phyloP scores from a whole-genome alignment of 2,888 invertebrate genomes.

The Nebria brevicollis region DNA sequence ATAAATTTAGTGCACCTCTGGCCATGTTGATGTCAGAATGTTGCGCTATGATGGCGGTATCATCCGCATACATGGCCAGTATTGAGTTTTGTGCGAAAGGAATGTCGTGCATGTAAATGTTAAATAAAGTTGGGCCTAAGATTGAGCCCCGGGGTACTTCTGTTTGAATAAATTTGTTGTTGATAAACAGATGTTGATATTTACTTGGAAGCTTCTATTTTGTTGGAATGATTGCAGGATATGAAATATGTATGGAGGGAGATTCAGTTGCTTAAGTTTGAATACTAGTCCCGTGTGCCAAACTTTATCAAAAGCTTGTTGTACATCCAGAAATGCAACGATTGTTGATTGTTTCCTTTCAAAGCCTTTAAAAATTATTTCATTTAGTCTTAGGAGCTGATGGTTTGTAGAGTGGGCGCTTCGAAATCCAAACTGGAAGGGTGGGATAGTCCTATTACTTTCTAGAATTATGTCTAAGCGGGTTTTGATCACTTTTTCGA shows the following conservation, averaged over 20 bases:
- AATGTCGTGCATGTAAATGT: too few species aligned
- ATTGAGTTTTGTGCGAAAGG: too few species aligned
- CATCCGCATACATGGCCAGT: too few species aligned
- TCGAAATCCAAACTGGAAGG: conserved; percentile 6
- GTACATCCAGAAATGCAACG: too few species aligned
- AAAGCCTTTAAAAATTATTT: background rate
- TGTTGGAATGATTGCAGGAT: background rate
- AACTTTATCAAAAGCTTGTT: background rate
- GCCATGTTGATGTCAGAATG: too few species aligned
- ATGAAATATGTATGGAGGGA: background rate
- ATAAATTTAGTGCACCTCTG: too few species aligned
- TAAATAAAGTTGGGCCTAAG: too few species aligned
- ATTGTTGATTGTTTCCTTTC: background rate
- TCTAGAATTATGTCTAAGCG: background rate
- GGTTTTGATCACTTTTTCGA: background rate
- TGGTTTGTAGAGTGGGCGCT: background rate
- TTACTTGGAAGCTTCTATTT: conserved; percentile 2
- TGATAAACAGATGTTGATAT: background rate
- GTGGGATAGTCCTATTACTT: background rate
- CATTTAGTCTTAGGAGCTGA: background rate
- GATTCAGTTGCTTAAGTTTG: background rate
- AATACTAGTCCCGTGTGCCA: background rate
- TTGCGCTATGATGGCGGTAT: too few species aligned
- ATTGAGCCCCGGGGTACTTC: too few species aligned
- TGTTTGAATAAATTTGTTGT: too few species aligned